Conservation (phyloP, 2,888 invertebrate species). For the Ochropacha duplaris region DNA sequence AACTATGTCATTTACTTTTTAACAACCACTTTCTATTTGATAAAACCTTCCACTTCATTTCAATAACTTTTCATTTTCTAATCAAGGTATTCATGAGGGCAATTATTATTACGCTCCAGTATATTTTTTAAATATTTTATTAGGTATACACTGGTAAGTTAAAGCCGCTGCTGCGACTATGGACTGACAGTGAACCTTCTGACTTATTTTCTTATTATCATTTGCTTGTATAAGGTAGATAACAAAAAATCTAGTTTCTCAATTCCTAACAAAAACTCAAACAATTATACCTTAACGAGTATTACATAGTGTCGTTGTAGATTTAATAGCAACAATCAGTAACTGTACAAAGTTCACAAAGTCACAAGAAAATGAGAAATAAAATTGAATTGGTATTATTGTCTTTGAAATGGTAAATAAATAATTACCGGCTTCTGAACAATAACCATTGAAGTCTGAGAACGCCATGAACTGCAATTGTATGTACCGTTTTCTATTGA, state of each 20-base stretch:
- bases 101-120: neutral
- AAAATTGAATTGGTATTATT: slow-evolving; percentile 14
- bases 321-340: neutral
- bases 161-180: neutral
- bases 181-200: neutral
- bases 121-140: neutral
- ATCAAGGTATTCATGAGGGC: too few relatives aligned
- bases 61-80: too few relatives aligned
- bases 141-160: neutral
- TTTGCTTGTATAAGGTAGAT: neutral
- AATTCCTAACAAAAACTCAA: neutral
- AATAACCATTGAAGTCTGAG: slow-evolving; percentile 40
- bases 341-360: neutral
- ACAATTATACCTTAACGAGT: neutral
- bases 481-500: slow-evolving; percentile 35
- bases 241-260: neutral
- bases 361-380: neutral
- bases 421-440: slow-evolving; percentile 13
- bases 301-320: neutral
- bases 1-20: too few relatives aligned
- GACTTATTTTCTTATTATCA: neutral
- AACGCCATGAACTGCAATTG: slow-evolving; percentile 36
- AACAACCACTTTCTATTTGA: too few relatives aligned
- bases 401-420: slow-evolving; percentile 13
- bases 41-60: too few relatives aligned